phyloP scores from a whole-genome alignment of 2,797 vertebrate genomes.

The Tragopan temminckii region DNA sequence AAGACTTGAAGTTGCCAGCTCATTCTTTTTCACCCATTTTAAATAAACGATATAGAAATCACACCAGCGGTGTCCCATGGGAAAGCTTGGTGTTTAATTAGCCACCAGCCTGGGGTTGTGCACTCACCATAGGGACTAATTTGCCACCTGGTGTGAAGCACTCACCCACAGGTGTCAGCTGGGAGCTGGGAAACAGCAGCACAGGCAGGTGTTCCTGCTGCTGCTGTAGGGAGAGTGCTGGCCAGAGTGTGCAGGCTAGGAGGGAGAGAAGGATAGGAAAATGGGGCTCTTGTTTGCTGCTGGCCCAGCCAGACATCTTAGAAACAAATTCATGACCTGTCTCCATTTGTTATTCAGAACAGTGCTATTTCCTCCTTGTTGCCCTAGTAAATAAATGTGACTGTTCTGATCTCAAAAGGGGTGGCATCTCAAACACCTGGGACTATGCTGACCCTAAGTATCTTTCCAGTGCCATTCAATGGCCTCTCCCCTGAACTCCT shows the following conservation, averaged over 20 bases:
- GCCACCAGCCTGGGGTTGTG: neutral
- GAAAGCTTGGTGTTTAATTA: constrained; percentile 22
- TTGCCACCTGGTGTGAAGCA: neutral
- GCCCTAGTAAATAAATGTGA: neutral
- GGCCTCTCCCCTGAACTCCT: neutral
- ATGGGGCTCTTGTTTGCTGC: neutral
- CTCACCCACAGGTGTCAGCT: neutral
- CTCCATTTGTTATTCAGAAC: neutral
- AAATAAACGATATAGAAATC: constrained; percentile 13
- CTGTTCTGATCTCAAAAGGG: neutral
- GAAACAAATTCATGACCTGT: neutral
- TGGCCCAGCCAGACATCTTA: neutral
- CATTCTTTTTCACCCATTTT: constrained; percentile 11
- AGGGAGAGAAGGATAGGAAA: neutral
- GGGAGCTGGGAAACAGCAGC: neutral
- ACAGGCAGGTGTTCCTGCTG: neutral
- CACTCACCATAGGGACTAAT: neutral
- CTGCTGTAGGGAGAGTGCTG: neutral
- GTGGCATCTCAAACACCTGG: neutral
- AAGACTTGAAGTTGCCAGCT: neutral
- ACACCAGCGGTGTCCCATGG: neutral
- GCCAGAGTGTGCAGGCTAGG: neutral
- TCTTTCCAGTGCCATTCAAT: neutral
- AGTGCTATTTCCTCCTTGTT: neutral
- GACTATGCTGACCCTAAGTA: neutral